Evolutionary conservation across 2,888 invertebrate species (phyloP).

Genomic region (Bombylius major): DNA sequence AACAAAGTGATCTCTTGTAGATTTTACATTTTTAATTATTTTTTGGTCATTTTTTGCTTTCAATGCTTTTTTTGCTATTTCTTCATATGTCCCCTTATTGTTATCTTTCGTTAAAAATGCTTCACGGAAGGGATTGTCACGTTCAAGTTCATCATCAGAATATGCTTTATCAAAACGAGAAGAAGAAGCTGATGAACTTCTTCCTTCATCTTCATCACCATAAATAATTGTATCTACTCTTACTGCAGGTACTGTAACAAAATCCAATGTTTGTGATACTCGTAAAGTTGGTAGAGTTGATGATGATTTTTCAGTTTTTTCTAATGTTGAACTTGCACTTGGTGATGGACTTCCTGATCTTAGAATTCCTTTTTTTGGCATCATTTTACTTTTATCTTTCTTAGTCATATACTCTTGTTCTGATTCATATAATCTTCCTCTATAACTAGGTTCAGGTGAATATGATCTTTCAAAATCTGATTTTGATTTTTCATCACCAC

Average conservation of each 20-base stretch:
- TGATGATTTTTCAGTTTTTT: conserved; percentile 23
- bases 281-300: conserved; percentile 14
- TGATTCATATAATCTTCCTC: conserved; percentile 28
- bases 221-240: neutral
- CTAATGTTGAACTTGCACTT: conserved; percentile 26
- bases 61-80: conserved; percentile 28
- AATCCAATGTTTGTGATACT: conserved; percentile 15
- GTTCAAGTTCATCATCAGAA: conserved; percentile 28
- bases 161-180: conserved; percentile 14
- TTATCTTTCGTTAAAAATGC: conserved; percentile 21
- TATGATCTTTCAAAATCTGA: conserved; percentile 30
- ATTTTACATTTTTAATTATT: neutral
- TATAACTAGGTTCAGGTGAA: conserved; percentile 19
- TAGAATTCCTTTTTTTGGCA: conserved; percentile 31
- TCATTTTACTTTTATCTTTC: conserved; percentile 3
- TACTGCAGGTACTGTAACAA: conserved; percentile 12
- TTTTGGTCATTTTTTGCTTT: conserved; percentile 20
- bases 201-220: neutral
- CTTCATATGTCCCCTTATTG: conserved; percentile 28
- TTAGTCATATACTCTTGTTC: conserved; percentile 28
- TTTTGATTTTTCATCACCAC: conserved; percentile 32
- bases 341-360: conserved; percentile 32
- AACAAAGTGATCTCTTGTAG: conserved; percentile 22
- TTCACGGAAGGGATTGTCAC: conserved; percentile 35
- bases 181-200: conserved; percentile 16